Base-by-base conservation (phyloP, 92 coral and sea anemone genomes). In the Isaurus tuberculatus region DNA sequence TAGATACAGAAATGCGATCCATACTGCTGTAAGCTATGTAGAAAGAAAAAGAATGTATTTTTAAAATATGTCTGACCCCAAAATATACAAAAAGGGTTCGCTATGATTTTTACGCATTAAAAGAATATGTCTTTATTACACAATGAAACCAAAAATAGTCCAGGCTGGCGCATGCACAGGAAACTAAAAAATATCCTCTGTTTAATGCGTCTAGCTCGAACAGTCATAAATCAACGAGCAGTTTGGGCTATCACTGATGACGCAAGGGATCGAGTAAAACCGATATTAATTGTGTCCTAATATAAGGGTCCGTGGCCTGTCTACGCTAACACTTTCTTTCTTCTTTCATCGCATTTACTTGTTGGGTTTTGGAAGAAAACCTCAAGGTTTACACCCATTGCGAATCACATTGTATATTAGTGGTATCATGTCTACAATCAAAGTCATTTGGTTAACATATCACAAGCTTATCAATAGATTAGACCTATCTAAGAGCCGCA, bases 371-470 rank as follows among this genome's bases (percentile, higher is more conserved):
- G 69, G 10, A 57, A 65, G 70, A 53, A 40, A 77, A 34, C 82
- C 82, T 77, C 82, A 77, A 75, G n/a, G 70, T 26, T 31, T 34
- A 57, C 70, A 55, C 57, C 74, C 73, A 79, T 36, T 42, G 55
- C 67, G 73, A 66, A 80, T 80, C 51, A 63, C 60, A 46, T 67
- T 19, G 65, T 67, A 87, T 67, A 89, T 89, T 89, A 74, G 60
- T 70, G 72, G 80, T 89, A 89, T 89, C 92, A 89, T 89, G 73
- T 65, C 63, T 48, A 29, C 42, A 67, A 89, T 89, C 92, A 49
- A 49, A 73, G 72, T 71, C 79, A 63, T 55, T 73, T 80, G 75
- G 86, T 86, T 81, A 74, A 57, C 90, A 73, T 85, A 86, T 89
- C 84, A 48, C 42, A 64, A 65, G 78, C 68, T 81, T 84, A 85